Conservation (phyloP, 2,797 vertebrate genomes). For the Peromyscus melanophrys region DNA sequence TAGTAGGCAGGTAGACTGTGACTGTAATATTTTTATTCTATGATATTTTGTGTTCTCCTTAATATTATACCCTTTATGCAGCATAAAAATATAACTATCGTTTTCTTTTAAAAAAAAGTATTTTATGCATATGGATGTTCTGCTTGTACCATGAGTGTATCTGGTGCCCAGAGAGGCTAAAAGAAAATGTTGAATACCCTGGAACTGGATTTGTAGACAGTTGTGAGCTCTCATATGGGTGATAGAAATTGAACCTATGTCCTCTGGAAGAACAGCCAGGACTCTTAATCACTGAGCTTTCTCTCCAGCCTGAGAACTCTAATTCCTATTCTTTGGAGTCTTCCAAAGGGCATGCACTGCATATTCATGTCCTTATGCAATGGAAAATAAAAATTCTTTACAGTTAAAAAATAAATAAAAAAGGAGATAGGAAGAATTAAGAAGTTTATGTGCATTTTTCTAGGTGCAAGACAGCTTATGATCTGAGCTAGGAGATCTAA, state of each 20-base stretch:
- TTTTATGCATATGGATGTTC: not conserved
- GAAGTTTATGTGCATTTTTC: not conserved
- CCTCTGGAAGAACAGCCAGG: not conserved
- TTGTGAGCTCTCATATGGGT: not conserved
- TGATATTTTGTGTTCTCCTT: not conserved
- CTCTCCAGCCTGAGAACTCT: not conserved
- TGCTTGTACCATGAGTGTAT: not conserved
- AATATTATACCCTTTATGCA: not conserved
- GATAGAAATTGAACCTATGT: not conserved
- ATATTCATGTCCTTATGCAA: conserved; percentile 34
- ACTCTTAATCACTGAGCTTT: not conserved
- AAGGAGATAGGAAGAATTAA: not conserved
- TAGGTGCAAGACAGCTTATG: conserved; percentile 2
- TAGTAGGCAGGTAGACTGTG: not conserved
- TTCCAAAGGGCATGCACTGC: not conserved
- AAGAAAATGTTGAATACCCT: not conserved
- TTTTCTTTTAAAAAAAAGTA: not conserved
- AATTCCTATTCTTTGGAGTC: not conserved
- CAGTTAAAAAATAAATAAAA: not conserved
- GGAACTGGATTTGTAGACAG: not conserved
- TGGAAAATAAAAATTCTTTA: conserved; percentile 7
- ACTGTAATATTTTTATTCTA: not conserved
- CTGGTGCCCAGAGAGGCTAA: not conserved
- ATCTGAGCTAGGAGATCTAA: conserved; percentile 4
- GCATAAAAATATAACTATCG: not conserved